Percentiles rank a stretch among this genome's conserved stretches.
These are phyloP conservation scores for Podargus strigoides DNA, from an alignment of 2,797 vertebrate genomes.

Conservation along the genomic window DNA sequence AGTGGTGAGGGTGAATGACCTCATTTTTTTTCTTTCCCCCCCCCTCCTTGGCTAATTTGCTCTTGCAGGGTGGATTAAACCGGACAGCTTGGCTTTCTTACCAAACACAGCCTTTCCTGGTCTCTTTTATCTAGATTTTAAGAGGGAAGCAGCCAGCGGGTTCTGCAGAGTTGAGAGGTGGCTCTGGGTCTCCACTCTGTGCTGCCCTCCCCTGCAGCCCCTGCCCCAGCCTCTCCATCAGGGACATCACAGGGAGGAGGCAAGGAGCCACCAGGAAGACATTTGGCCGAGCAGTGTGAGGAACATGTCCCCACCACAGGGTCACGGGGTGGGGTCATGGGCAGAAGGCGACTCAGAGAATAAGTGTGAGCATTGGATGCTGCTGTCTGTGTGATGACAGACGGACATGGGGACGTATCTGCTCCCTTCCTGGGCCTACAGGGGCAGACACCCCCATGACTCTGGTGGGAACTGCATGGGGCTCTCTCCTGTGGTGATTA, in stretches of 20 bases:
- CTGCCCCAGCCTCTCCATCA: background rate
- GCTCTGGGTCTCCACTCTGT: background rate
- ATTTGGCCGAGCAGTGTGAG: rapidly evolving
- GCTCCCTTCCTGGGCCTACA: background rate
- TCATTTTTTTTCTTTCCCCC: background rate
- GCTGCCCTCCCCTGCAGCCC: background rate
- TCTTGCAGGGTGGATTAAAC: slow-evolving; percentile 45
- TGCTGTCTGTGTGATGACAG: background rate
- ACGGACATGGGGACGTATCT: rapidly evolving
- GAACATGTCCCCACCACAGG: rapidly evolving
- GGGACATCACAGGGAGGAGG: background rate
- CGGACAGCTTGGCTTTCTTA: background rate
- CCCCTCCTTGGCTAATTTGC: background rate
- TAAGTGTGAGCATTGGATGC: background rate
- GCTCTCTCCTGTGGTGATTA: background rate
- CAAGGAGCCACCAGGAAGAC: background rate
- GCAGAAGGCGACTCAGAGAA: background rate
- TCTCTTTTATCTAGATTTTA: background rate
- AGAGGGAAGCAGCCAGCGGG: background rate
- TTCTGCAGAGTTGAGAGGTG: background rate
- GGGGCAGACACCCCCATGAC: background rate
- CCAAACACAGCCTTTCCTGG: background rate
- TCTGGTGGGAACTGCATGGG: background rate
- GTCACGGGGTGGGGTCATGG: background rate
- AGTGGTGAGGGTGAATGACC: slow-evolving; percentile 36